Evolutionary conservation across 64 coral and sea anemone species (phyloP).

Genomic region (Pocillopora damicornis): DNA sequence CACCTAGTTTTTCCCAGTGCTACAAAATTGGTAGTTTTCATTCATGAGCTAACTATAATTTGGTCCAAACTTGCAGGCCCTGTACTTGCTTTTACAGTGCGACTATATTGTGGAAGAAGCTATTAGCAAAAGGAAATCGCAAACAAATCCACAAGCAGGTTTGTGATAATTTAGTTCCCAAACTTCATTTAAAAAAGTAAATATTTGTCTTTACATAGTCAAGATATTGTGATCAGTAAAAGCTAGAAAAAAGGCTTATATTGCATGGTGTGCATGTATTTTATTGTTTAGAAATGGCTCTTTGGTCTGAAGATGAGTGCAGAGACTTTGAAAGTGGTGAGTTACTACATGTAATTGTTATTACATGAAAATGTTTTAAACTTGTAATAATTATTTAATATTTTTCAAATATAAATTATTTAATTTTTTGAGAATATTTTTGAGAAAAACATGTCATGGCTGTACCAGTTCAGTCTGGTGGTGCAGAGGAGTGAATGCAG

Average conservation of each 20-base stretch:
- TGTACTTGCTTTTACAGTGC: constrained; percentile 94
- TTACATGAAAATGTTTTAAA: too few species aligned
- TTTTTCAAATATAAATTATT: too few species aligned
- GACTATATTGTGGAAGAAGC: constrained; percentile 85
- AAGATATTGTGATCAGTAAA: neutral
- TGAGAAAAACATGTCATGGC: neutral
- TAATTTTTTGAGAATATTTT: too few species aligned
- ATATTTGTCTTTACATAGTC: neutral
- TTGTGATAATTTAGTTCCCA: neutral
- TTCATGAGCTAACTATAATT: neutral
- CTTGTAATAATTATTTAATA: too few species aligned
- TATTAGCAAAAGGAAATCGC: constrained; percentile 71
- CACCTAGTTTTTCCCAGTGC: neutral
- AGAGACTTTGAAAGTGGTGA: constrained; percentile 98
- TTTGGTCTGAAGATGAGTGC: constrained; percentile 99
- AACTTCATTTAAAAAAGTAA: neutral
- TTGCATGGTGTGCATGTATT: too few species aligned
- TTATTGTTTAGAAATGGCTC: constrained; percentile 83
- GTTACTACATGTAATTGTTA: neutral
- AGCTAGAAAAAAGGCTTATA: too few species aligned
- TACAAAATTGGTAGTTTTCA: neutral
- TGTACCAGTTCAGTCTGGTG: too few species aligned
- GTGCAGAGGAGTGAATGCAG: too few species aligned
- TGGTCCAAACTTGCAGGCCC: constrained; percentile 45
- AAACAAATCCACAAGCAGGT: constrained; percentile 93